Evolutionary conservation across 1,140 invertebrate genomes (phyloP), one percentile per base, ranked within the genome.

Genomic region (Coelopa frigida): DNA sequence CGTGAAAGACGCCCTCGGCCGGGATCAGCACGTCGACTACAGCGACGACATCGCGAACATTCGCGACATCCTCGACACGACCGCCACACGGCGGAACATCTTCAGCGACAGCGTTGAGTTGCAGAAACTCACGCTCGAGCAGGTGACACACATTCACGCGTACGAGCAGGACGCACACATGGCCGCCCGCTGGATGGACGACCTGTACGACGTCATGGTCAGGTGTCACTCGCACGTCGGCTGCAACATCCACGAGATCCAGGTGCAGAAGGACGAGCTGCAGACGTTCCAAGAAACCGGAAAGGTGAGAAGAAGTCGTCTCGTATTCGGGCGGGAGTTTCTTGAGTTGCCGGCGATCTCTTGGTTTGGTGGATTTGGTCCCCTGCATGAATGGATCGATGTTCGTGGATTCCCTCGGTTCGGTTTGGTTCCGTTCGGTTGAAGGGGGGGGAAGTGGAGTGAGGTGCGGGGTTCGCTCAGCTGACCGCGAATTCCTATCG

Each of bases 221-320:
- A 75, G 74, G 44, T 78, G 79, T 47, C 81, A 87, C 54, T 77
- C 78, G 32, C 79, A 85, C 56, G 80, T 89, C 46, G 85, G 84
- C 5, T 81, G 78, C 53, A 81, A 77, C 36, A 74, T 81, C 6
- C 73, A 77, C 37, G 85, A 88, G 72, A 85, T 86, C 47, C 82
- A 87, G 54, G 62, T 70, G 12, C 80, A 87, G 52, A 87, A 87
- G 68, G 78, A 83, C 33, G 80, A 87, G 53, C 80, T 86, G 58
- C 81, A 83, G 59, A 75, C 78, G 41, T 85, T 87, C 68, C 83
- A 87, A 70, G 81, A 85, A 62, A 86, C 83, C 23, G 83, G 83
- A 35, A 79, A 79, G 70, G 84, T 84, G 69, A 64, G 70, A 67
- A 54, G 5, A 6, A 20, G 5, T 31, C 1, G 18, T 15, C 11